Evolutionary conservation across 2,888 invertebrate species (phyloP), one percentile per base, ranked within the genome.

Genomic region (Hoplodrina ambigua): DNA sequence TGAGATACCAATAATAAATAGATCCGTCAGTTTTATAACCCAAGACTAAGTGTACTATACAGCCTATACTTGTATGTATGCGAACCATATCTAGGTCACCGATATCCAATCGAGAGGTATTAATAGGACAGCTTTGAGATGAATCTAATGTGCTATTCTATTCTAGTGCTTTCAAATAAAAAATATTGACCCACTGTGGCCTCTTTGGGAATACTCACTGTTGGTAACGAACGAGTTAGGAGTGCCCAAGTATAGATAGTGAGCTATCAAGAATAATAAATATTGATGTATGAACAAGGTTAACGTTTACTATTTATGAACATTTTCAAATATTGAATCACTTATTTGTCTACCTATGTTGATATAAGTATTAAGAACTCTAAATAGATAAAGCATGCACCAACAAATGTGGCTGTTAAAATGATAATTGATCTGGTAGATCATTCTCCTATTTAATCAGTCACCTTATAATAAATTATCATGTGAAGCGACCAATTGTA

Each of bases 141-240:
- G 8, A 65, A 70, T 66, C 65, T 57, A 70, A 25, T 72, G 62
- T 71, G 55, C n/a, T 11, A 57, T 13, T 57, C 59, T 62, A 74
- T 74, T 79, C 69, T 53, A 66, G 70, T 69, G 25, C 46, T 70
- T 70, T 67, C 62, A 76, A 59, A 66, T 71, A 75, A 74, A 67
- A 75, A 75, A 67, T 72, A 63, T 75, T 66, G 63, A 67, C 59
- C 62, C 63, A 58, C 75, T 56, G 56, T 64, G 82, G 60, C 80
- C 81, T 54, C 67, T 68, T 76, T 76, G 55, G 56, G 46, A 62
- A 59, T 78, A 66, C 46, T 64, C 33, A 49, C 30, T 52, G n/a
- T 67, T 57, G 69, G 37, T 50, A 60, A 57, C 25, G 50, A 66
- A 52, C 54, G 61, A 68, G 50, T 53, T 60, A 30, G 49, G 30